Evolutionary conservation across 2,113 vertebrate species (phyloP), one percentile per base, ranked within the genome.

Genomic region (Polypterus senegalus): DNA sequence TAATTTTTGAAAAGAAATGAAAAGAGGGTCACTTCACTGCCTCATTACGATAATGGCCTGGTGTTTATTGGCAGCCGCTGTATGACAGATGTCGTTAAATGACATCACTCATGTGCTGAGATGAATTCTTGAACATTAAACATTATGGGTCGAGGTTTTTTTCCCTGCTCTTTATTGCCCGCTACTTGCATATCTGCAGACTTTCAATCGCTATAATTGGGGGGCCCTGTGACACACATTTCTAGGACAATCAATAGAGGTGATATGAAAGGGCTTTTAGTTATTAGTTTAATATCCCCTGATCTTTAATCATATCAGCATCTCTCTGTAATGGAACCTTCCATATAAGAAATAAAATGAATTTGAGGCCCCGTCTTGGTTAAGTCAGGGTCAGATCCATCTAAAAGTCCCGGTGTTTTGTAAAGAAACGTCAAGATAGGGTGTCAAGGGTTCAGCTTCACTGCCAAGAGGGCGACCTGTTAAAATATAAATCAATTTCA

Each of bases 41-140:
- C 73, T 81, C 75, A 83, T 81, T 79, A 78, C 71, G 77, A 72
- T 77, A 80, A 83, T 81, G 76, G 78, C 70, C 70, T 58, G 61
- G 63, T 69, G 65, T 80, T 79, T 76, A 83, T 75, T 47, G 66
- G 65, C 65, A 70, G 61, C 3, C 58, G 10, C 54, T 62, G 56
- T 69, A 69, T 72, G 75, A 81, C 61, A 77, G 80, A 77, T 75
- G 69, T 73, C 63, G 74, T 73, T 58, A 83, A 77, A 78, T 80
- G 69, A 79, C 79, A 80, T 79, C 79, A 79, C 70, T 63, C 80
- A 76, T 66, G 77, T 77, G 76, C 73, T 69, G 74, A 76, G 73
- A 3, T 67, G 56, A 68, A 70, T 74, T 76, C 76, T 59, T 62
- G 46, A 69, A 71, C 67, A 70, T 70, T 72, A 66, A 71, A 70